Percentiles rank a stretch among this genome's conserved stretches.
Conservation (phyloP, 2,113 vertebrate genomes). For the Todiramphus saurophagus region DNA sequence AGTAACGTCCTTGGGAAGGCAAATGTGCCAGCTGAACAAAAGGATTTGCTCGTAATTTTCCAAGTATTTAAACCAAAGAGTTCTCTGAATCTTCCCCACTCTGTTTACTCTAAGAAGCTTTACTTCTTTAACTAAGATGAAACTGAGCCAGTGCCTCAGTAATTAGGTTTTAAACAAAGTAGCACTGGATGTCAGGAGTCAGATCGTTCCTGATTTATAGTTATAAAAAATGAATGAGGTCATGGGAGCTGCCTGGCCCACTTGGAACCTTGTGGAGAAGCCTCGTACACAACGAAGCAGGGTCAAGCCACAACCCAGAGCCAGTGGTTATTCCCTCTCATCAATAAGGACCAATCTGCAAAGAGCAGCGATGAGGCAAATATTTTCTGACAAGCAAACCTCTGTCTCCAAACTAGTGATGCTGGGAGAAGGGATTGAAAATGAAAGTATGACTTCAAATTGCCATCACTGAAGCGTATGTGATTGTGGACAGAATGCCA, state of each 20-base stretch:
- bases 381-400: background rate
- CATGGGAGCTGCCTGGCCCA: background rate
- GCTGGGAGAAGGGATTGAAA: background rate
- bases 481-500: background rate
- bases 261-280: background rate
- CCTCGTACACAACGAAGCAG: rapidly evolving
- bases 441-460: background rate
- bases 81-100: background rate
- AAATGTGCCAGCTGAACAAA: background rate
- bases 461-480: background rate
- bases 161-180: slow-evolving; percentile 57
- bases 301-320: background rate
- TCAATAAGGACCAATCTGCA: background rate
- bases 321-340: background rate
- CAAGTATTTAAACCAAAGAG: background rate
- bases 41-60: background rate
- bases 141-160: background rate
- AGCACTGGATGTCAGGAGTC: background rate
- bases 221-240: background rate
- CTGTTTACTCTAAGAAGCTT: slow-evolving; percentile 61
- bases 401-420: background rate
- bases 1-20: slow-evolving; percentile 19
- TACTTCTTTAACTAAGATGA: slow-evolving; percentile 62
- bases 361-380: background rate
- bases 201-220: slow-evolving; percentile 3